Conservation (phyloP, 2,888 invertebrate genomes). For the Mythimna loreyi region DNA sequence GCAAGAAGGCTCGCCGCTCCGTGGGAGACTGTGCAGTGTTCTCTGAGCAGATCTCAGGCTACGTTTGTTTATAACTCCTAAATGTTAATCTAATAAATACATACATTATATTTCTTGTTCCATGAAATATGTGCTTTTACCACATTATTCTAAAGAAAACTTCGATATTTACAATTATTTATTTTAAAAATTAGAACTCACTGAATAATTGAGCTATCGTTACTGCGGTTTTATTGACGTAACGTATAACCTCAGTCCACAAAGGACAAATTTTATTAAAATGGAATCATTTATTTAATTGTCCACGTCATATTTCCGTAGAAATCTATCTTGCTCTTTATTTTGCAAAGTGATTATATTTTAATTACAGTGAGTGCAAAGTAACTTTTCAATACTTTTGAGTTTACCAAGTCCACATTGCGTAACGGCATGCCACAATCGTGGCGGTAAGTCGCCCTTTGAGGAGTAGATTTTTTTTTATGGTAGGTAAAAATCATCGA, state of each 20-base stretch:
- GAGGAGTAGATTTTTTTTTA: too few species aligned
- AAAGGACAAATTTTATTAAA: conserved; percentile 32
- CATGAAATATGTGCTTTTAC: neutral
- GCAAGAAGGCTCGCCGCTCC: too few species aligned
- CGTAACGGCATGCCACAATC: neutral
- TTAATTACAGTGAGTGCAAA: conserved; percentile 2
- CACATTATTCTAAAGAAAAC: neutral
- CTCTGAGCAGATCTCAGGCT: too few species aligned
- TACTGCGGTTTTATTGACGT: conserved; percentile 38
- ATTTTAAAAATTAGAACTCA: neutral
- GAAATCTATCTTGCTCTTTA: neutral
- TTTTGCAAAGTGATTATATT: conserved; percentile 1
- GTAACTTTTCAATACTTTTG: conserved; percentile 8
- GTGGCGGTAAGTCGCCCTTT: too few species aligned
- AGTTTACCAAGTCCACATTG: conserved; percentile 5
- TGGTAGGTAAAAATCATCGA: too few species aligned
- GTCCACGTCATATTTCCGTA: conserved; percentile 18
- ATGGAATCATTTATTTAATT: conserved; percentile 23
- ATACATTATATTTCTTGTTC: neutral
- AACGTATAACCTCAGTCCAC: conserved; percentile 21
- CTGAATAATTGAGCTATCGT: neutral
- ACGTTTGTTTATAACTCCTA: too few species aligned
- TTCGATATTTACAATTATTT: too few species aligned
- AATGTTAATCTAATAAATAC: too few species aligned
- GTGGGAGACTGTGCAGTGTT: too few species aligned